phyloP scores from a whole-genome alignment of 2,888 invertebrate species.

The Nomada ferruginata region DNA sequence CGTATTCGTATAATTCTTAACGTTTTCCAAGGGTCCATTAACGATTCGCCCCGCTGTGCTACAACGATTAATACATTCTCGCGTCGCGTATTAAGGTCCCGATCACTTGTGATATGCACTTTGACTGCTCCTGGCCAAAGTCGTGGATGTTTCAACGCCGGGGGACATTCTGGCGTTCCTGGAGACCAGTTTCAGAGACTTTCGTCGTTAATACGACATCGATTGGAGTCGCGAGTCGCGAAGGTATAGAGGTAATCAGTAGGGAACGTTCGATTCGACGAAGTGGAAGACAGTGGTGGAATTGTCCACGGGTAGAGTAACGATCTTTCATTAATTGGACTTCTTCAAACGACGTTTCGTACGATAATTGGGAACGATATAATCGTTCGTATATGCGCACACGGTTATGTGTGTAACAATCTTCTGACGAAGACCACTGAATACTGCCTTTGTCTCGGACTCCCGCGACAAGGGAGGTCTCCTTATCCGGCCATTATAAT shows the following conservation, averaged over 20 bases:
- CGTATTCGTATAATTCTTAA: not conserved
- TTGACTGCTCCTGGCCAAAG: no score
- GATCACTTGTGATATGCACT: no score
- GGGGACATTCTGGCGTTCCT: no score
- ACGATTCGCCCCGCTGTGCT: not conserved
- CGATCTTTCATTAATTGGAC: slow-evolving; percentile 55
- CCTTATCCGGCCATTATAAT: slow-evolving; percentile 57
- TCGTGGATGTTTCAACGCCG: no score
- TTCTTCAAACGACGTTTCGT: slow-evolving; percentile 55
- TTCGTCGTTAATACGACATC: not conserved
- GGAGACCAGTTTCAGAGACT: not conserved
- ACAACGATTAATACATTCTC: not conserved
- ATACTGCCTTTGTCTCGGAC: slow-evolving; percentile 64
- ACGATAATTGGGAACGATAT: slow-evolving; percentile 51
- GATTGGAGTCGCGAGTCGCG: slow-evolving; percentile 18
- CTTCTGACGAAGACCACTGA: slow-evolving; percentile 42
- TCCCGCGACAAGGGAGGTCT: slow-evolving; percentile 52
- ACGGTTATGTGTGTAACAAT: slow-evolving; percentile 29
- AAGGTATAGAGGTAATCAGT: slow-evolving; percentile 24
- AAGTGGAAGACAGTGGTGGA: slow-evolving; percentile 48
- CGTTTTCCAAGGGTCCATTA: not conserved
- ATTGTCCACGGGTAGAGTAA: slow-evolving; percentile 59
- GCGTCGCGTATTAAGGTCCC: not conserved
- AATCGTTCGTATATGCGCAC: slow-evolving; percentile 23
- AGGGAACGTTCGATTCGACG: slow-evolving; percentile 23